These are phyloP conservation scores for Empidonax alnorum DNA, from an alignment of 2,113 vertebrate genomes.

Conservation along the genomic window DNA sequence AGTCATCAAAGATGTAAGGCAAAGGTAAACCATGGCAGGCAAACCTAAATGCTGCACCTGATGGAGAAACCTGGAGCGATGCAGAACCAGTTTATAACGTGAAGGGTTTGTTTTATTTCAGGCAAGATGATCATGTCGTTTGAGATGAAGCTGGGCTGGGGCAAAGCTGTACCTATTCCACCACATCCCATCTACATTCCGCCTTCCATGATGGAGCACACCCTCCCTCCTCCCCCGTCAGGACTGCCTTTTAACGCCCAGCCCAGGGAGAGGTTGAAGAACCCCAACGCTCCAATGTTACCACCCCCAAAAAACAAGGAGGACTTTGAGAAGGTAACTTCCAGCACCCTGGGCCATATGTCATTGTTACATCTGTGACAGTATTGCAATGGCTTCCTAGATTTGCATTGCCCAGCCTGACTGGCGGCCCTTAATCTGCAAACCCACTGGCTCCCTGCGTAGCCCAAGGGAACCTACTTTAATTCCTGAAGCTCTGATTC, in stretches of 20 bases:
- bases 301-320: constrained; percentile 98
- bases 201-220: constrained; percentile 99
- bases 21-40: neutral
- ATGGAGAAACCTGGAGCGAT: neutral
- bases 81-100: neutral
- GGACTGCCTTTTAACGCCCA: constrained; percentile 98
- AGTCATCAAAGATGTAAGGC: neutral
- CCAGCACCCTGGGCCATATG: constrained; percentile 73
- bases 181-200: constrained; percentile 99
- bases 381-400: constrained; percentile 74
- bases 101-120: constrained; percentile 32
- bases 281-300: constrained; percentile 92
- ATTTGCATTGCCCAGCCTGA: constrained; percentile 70
- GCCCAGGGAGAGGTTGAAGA: constrained; percentile 96
- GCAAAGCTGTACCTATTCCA: constrained; percentile 98
- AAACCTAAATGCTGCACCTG: neutral
- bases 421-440: constrained; percentile 71
- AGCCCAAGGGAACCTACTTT: constrained; percentile 69
- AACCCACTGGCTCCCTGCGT: constrained; percentile 76
- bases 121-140: constrained; percentile 99
- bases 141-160: constrained; percentile 99
- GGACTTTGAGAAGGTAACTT: constrained; percentile 99
- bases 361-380: constrained; percentile 76
- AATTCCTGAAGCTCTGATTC: constrained; percentile 40
- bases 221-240: constrained; percentile 95